Evolutionary conservation across 2,888 invertebrate genomes (phyloP), one percentile per base, ranked within the genome.

Genomic region (Drosophila austrosaltans): DNA sequence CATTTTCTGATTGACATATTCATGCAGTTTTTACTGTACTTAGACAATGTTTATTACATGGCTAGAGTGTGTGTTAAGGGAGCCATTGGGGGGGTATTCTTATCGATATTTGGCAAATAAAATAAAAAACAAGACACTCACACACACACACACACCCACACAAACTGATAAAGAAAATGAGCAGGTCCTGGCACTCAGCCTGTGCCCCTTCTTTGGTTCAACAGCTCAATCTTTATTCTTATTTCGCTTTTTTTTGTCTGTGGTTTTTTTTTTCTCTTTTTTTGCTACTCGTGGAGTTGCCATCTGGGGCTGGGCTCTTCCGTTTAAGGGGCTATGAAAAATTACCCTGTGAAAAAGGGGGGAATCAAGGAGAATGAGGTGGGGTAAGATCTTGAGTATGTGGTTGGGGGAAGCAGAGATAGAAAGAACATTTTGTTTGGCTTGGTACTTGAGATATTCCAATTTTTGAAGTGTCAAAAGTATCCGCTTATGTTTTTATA

Each of bases 401-500:
- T 48, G 48, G 40, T 3, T 40, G 40, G n/a, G n/a, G 40, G 48
- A 4, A 48, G 10, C 10, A 4, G 25, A 22, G 25, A 48, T 48
- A 48, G 48, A 48, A 10, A 48, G 70, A 60, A 76, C 53, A 74
- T 69, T 74, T 75, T 75, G 74, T 69, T 28, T 61, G 32, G 20
- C 56, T 68, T 69, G 77, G 78, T 74, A 69, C 72, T 73, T 71
- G 70, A 82, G 83, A 86, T 86, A 88, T 86, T 80, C 78, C 78
- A 82, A 83, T 88, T 83, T 83, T 88, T 80, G 78, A 86, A 83
- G 88, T 83, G 83, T 86, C 88, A 83, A 88, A 76, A 82, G 76
- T 83, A 78, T 83, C 69, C 71, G 78, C 74, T 75, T 82, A 85
- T 78, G 63, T 82, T 76, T 82, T 66, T 67, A 72, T 68, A 63